These are phyloP conservation scores for Silvanus unidentatus DNA, from an alignment of 2,888 invertebrate species.

Conservation along the genomic window DNA sequence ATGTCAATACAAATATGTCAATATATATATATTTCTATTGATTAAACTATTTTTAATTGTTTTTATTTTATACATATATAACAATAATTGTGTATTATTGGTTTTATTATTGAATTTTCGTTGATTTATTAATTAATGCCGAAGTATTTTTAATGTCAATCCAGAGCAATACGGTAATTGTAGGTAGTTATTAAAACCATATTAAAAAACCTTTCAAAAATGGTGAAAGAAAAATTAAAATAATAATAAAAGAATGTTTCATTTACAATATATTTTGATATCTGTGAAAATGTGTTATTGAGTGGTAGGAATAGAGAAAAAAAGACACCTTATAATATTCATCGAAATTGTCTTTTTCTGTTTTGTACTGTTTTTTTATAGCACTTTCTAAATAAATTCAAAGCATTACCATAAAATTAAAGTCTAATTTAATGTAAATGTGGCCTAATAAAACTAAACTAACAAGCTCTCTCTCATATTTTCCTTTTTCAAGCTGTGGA, in stretches of 20 bases:
- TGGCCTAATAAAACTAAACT: too few species aligned
- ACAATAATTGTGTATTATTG: constrained; percentile 1
- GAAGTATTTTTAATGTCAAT: constrained; percentile 46
- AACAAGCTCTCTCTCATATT: not conserved
- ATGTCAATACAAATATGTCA: constrained; percentile 48
- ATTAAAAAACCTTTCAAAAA: constrained; percentile 1
- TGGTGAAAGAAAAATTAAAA: constrained; percentile 26
- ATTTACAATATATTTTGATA: constrained; percentile 46
- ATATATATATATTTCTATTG: constrained; percentile 42
- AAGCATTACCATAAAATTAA: constrained; percentile 10
- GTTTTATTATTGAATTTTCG: constrained; percentile 18
- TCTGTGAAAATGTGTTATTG: constrained; percentile 45
- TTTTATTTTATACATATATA: constrained; percentile 4
- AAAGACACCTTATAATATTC: constrained; percentile 24
- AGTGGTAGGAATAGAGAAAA: constrained; percentile 38
- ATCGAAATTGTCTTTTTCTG: too few species aligned
- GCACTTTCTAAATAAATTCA: not conserved
- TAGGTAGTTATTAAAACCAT: constrained; percentile 42
- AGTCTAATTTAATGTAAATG: too few species aligned
- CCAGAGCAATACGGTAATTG: constrained; percentile 49
- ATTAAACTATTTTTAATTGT: constrained; percentile 32
- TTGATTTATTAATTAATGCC: constrained; percentile 29
- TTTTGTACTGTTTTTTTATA: not conserved
- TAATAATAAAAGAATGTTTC: constrained; percentile 28
- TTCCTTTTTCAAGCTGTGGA: not conserved